These are phyloP conservation scores for Ploceus nigricollis DNA, from an alignment of 2,113 vertebrate species.

Conservation along the genomic window DNA sequence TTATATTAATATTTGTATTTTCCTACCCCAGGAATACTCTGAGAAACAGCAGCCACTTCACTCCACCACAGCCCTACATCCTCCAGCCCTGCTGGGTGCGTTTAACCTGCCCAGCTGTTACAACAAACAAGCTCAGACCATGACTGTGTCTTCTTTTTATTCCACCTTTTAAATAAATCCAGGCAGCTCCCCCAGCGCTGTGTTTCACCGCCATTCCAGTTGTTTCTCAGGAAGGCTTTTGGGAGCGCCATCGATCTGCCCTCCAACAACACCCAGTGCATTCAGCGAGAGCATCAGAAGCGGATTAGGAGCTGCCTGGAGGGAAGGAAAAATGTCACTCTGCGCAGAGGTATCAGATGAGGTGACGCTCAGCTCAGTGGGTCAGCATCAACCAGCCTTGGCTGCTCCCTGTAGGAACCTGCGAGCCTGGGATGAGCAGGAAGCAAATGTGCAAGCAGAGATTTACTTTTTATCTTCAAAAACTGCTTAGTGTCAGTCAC, in stretches of 20 bases:
- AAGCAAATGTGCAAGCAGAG: background rate
- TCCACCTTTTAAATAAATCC: background rate
- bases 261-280: background rate
- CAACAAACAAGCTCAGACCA: background rate
- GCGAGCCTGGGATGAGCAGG: rapidly evolving
- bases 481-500: background rate
- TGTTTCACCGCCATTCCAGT: background rate
- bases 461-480: background rate
- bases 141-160: background rate
- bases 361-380: background rate
- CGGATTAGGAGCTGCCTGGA: background rate
- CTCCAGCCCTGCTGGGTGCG: rapidly evolving
- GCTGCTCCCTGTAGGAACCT: background rate
- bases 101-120: background rate
- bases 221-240: background rate
- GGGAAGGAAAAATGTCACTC: background rate
- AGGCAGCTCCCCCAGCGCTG: rapidly evolving
- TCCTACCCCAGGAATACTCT: background rate
- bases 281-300: background rate
- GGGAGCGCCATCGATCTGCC: background rate
- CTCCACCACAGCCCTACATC: background rate
- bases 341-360: background rate
- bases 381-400: background rate
- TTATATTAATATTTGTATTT: background rate
- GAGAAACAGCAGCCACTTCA: background rate